Conservation (phyloP, 1,140 invertebrate genomes). For the Pseudomyrmex concolor region DNA sequence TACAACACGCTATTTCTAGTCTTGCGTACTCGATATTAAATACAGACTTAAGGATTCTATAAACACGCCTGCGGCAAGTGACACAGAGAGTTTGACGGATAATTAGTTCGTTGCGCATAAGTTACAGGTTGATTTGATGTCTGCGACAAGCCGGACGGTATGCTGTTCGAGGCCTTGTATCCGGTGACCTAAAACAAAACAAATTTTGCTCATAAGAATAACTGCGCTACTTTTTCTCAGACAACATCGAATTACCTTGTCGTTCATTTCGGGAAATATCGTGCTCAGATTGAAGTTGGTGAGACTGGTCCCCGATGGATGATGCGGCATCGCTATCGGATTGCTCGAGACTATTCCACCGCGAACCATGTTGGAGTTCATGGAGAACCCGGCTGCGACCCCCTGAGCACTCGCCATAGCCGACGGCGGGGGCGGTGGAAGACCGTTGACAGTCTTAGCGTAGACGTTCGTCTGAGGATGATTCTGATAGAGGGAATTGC, state of each 20-base stretch:
- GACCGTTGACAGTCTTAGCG: conserved; percentile 76
- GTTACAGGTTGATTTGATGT: conserved; percentile 78
- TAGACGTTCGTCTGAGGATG: conserved; percentile 80
- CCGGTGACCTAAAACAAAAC: conserved; percentile 76
- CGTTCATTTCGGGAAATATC: conserved; percentile 90
- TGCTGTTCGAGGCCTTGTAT: conserved; percentile 81
- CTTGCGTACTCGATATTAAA: no score
- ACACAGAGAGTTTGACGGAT: conserved; percentile 79
- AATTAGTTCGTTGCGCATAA: conserved; percentile 81
- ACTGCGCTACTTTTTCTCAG: neutral
- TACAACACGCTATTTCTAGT: neutral
- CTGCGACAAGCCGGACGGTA: conserved; percentile 79
- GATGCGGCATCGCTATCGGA: conserved; percentile 78
- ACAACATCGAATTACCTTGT: conserved; percentile 84
- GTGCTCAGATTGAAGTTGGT: conserved; percentile 89
- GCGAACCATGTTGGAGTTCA: conserved; percentile 73
- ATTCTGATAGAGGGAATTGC: conserved; percentile 82
- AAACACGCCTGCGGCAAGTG: conserved; percentile 80
- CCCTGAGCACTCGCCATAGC: conserved; percentile 68
- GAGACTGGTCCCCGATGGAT: conserved; percentile 86
- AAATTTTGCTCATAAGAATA: neutral
- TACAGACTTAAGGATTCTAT: neutral
- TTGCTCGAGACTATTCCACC: conserved; percentile 72
- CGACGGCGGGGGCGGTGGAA: conserved; percentile 75
- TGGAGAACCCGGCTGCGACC: conserved; percentile 63